A percentile compares a stretch with the other conserved stretches of the same genome.
These are phyloP conservation scores for Boulengerochromis microlepis DNA, from an alignment of 2,113 vertebrate genomes.

Conservation along the genomic window DNA sequence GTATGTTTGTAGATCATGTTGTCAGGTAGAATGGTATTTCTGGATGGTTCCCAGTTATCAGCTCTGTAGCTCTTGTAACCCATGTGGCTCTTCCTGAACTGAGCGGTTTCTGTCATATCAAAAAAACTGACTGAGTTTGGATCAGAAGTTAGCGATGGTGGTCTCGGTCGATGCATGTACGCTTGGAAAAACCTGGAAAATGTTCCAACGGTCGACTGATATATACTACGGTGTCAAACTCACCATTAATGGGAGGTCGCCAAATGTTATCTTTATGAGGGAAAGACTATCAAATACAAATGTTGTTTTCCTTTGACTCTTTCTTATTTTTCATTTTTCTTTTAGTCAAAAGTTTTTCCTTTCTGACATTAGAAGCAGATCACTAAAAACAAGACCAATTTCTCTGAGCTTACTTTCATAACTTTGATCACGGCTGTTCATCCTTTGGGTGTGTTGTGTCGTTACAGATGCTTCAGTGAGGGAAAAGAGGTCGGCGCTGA, in stretches of 20 bases:
- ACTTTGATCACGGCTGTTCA: rapidly evolving
- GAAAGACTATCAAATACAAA: neutral
- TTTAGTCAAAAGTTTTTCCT: rapidly evolving
- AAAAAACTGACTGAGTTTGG: neutral
- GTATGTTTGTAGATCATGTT: neutral
- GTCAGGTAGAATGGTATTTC: neutral
- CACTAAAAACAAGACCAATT: neutral
- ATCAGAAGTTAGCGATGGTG: neutral
- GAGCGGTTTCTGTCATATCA: neutral
- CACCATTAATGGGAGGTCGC: neutral
- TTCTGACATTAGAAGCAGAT: neutral
- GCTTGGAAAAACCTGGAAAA: neutral
- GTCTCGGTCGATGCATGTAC: rapidly evolving
- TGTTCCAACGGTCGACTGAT: rapidly evolving
- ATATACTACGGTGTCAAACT: neutral
- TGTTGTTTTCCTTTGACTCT: neutral
- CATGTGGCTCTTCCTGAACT: neutral
- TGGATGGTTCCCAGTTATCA: neutral
- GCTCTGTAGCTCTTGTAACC: neutral
- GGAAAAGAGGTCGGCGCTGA: constrained; percentile 37
- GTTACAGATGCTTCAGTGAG: constrained; percentile 53
- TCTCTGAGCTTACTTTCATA: neutral
- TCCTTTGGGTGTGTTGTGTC: neutral
- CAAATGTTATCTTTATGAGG: neutral
- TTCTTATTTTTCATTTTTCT: neutral